Conservation (phyloP, 2,888 invertebrate genomes). For the Mesochorus sp. region DNA sequence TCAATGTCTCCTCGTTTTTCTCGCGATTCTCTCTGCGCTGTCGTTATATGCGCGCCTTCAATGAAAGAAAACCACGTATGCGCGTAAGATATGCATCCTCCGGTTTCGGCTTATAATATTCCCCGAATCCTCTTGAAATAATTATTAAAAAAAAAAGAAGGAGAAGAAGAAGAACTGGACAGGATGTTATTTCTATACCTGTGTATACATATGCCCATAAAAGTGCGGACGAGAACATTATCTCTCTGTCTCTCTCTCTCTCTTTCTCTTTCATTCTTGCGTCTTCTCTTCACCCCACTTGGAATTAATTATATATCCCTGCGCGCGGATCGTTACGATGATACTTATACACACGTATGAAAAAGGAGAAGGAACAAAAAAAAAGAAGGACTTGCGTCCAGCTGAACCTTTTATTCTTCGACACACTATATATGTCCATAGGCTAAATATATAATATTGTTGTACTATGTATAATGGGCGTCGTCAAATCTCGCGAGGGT, state of each 20-base stretch:
- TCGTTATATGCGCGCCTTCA: too few species aligned
- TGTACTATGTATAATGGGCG: conserved; percentile 44
- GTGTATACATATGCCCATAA: background rate
- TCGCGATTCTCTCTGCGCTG: background rate
- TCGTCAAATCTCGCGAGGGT: conserved; percentile 34
- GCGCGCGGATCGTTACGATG: conserved; percentile 22
- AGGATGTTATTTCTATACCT: conserved; percentile 17
- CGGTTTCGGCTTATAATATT: background rate
- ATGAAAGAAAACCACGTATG: conserved; percentile 18
- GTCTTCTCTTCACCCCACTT: conserved; percentile 36
- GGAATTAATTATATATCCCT: conserved; percentile 53
- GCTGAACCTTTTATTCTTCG: conserved; percentile 38
- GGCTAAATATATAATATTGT: conserved; percentile 22
- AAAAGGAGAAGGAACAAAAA: conserved; percentile 1
- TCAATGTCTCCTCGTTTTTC: conserved; percentile 2
- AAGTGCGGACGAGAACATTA: background rate
- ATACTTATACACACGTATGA: background rate
- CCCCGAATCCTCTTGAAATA: conserved; percentile 47
- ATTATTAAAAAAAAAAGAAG: too few species aligned
- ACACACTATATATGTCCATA: conserved; percentile 35
- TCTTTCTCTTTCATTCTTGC: conserved; percentile 20
- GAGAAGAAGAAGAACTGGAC: conserved; percentile 52
- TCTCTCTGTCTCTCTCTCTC: too few species aligned
- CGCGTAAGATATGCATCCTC: background rate
- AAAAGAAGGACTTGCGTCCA: conserved; percentile 16